Base-by-base conservation (phyloP, 2,113 vertebrate genomes). In the Phaethon lepturus region DNA sequence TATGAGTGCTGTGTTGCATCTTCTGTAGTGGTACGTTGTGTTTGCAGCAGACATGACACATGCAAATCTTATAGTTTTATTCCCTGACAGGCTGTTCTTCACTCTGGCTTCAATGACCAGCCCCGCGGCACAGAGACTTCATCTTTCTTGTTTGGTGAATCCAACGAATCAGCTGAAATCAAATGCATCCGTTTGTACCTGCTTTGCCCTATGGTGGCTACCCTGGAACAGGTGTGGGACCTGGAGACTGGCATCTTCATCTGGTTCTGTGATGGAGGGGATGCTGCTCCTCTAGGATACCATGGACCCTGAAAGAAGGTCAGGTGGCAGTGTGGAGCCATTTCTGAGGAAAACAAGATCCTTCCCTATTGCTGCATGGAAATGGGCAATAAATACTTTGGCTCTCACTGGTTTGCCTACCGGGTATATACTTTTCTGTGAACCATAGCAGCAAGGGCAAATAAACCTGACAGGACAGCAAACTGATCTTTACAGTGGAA, bases 121-220 rank as follows among this genome's bases (percentile, higher is more conserved):
- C 11, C 10, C 26, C 0, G 1, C 7, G 2, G 3, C 35, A 14
- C 17, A 40, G 38, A 15, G 38, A 44, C 28, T 45, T 60, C 8
- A 23, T 29, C 18, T 42, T 75, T 62, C 62, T 44, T 4, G 1
- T 56, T 44, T 3, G 0, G 10, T 22, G 47, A 56, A n/a, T 17
- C 1, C 49, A 26, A 7, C 1, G 0, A 56, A 28, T 7, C 1
- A 0, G 8, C 23, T 64, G 66, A 67, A 79, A 72, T 7, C 2
- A 33, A 75, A 42, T 2, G 6, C 10, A 6, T 11, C 24, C 1
- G 0, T 28, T 60, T 33, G 22, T 25, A 47, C 18, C n/a, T 0
- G 3, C 31, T 86, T 88, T 88, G 69, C 69, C 29, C 47, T 81
- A 74, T 81, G 42, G 25, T 63, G 77, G 56, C 73, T 50, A 17